Base-by-base conservation (phyloP, 2,797 vertebrate species). In the Anabas testudineus region DNA sequence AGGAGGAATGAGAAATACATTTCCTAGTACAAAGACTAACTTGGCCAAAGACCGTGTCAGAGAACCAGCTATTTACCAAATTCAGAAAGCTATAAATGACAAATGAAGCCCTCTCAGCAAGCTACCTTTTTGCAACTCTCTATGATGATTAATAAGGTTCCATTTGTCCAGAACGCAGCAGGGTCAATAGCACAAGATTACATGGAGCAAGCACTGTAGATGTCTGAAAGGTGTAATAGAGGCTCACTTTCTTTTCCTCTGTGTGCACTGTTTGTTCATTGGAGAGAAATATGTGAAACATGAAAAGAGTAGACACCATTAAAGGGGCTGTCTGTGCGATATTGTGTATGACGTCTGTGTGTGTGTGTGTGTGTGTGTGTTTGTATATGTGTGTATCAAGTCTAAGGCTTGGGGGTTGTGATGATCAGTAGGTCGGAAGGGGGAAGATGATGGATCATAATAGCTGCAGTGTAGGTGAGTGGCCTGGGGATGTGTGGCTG, bases 61-160 rank as follows among this genome's bases (percentile, higher is more conserved):
- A 46, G 65, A 82, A 73, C 67, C 30, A 57, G 80, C 61, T 72
- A 85, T 87, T 88, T 81, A 73, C 75, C 65, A 75, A 64, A 87
- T 66, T 81, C 56, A 58, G 54, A 72, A 75, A 45, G 67, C 49
- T 80, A 4, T 30, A 70, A 76, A 78, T 85, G 83, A 89, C 77
- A 82, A 88, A 88, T 83, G 72, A 63, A 81, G 67, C 66, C 36
- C 47, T 72, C 72, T 72, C 53, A 52, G 62, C 67, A 63, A 19
- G 1, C 28, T 5, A 26, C 46, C 67, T 64, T 73, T 87, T 80
- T 75, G 55, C 64, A 78, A 79, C 73, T 68, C 87, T 89, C 84
- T 83, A 81, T 83, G 82, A 88, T 88, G 90, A 91, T 89, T 87
- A 87, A 87, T 89, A 89, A 71, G 80, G 78, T 80, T 87, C 84